phyloP scores from a whole-genome alignment of 2,888 invertebrate genomes.

The Crematogaster levior region DNA sequence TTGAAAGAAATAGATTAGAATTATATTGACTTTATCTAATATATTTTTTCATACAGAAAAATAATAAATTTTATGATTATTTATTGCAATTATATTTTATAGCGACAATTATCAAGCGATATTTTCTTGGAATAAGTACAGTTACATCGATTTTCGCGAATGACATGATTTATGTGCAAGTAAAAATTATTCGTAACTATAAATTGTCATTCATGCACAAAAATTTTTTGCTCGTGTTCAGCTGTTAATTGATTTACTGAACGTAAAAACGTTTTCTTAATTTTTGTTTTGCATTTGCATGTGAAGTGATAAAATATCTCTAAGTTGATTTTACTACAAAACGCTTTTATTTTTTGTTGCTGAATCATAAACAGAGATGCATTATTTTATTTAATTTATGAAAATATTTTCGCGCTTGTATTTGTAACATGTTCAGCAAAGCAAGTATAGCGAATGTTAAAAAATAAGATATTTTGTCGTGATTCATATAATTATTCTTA shows the following conservation, averaged over 20 bases:
- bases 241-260: not conserved
- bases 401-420: not conserved
- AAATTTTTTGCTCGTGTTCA: not conserved
- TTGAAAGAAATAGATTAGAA: not conserved
- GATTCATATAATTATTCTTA: not conserved
- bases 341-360: not conserved
- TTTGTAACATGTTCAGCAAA: not conserved
- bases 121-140: not conserved
- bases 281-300: not conserved
- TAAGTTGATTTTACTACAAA: not conserved
- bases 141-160: not conserved
- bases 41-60: too few species aligned
- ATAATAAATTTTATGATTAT: too few species aligned
- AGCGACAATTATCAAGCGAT: not conserved
- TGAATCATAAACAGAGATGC: not conserved
- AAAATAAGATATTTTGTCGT: not conserved
- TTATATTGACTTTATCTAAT: not conserved
- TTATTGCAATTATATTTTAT: not conserved
- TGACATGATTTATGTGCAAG: not conserved
- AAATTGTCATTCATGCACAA: not conserved
- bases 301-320: not conserved
- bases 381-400: constrained; percentile 1
- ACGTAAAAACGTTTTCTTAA: constrained; percentile 4
- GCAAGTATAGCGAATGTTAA: not conserved
- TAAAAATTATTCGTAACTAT: not conserved